Evolutionary conservation across 1,140 invertebrate genomes (phyloP).

Genomic region (Psilanteris sp.): DNA sequence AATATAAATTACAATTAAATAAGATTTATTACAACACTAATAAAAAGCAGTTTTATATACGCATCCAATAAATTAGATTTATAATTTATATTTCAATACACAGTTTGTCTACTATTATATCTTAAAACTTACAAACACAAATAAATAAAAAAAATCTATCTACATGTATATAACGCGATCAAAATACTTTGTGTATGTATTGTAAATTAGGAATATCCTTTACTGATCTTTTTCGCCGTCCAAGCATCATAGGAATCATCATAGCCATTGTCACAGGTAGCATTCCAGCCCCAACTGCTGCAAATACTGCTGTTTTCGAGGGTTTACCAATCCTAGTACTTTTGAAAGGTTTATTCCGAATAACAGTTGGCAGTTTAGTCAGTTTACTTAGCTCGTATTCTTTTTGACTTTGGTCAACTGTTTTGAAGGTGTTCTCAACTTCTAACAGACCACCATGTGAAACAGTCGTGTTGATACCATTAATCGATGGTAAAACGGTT

Average conservation of each 20-base stretch:
- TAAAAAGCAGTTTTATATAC: too few species aligned
- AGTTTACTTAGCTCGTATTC: conserved; percentile 78
- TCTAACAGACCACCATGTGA: conserved; percentile 88
- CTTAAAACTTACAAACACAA: conserved; percentile 15
- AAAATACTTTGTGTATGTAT: conserved; percentile 11
- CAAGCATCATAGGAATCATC: conserved; percentile 87
- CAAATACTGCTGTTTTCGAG: conserved; percentile 82
- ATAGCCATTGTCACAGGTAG: conserved; percentile 89
- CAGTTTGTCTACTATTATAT: conserved; percentile 1
- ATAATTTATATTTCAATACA: too few species aligned
- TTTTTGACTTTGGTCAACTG: conserved; percentile 83
- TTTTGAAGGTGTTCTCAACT: conserved; percentile 85
- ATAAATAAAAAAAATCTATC: conserved; percentile 23
- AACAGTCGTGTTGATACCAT: conserved; percentile 84
- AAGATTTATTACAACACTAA: too few species aligned
- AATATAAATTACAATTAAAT: too few species aligned
- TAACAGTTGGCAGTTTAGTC: conserved; percentile 59
- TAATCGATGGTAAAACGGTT: conserved; percentile 85
- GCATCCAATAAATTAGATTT: too few species aligned
- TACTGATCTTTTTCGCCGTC: conserved; percentile 75
- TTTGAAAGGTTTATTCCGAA: conserved; percentile 69
- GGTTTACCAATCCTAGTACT: conserved; percentile 65
- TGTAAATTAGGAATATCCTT: conserved; percentile 17
- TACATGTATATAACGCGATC: conserved; percentile 15
- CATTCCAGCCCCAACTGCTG: conserved; percentile 88